A percentile compares a stretch with the other conserved stretches of the same genome.
phyloP scores from a whole-genome alignment of 2,888 invertebrate genomes.

The Drosophila hawaiiensis region DNA sequence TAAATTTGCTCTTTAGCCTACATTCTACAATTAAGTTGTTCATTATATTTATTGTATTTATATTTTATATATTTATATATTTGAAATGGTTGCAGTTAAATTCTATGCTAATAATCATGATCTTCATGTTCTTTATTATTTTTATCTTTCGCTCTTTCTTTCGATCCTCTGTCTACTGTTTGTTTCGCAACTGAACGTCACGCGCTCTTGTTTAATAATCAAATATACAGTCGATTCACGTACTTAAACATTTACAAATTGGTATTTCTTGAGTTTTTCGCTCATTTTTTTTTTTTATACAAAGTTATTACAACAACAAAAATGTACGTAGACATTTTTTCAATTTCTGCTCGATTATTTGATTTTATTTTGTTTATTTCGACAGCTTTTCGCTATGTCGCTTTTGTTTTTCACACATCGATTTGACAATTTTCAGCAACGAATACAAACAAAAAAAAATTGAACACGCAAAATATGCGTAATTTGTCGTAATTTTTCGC shows the following conservation, averaged over 20 bases:
- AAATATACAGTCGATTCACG: slow-evolving; percentile 54
- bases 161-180: slow-evolving; percentile 7
- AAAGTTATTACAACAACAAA: slow-evolving; percentile 45
- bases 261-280: slow-evolving; percentile 26
- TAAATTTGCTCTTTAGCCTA: slow-evolving; percentile 62
- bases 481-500: slow-evolving; percentile 22
- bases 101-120: slow-evolving; percentile 55
- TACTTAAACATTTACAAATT: slow-evolving; percentile 61
- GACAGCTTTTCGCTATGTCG: slow-evolving; percentile 20
- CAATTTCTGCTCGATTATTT: slow-evolving; percentile 6
- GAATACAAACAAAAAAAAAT: slow-evolving; percentile 19
- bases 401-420: slow-evolving; percentile 16
- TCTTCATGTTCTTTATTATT: slow-evolving; percentile 8
- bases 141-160: background rate
- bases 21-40: slow-evolving; percentile 67
- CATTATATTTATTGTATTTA: slow-evolving; percentile 38
- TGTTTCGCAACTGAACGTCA: slow-evolving; percentile 48
- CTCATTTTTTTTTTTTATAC: slow-evolving; percentile 28
- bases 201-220: slow-evolving; percentile 40
- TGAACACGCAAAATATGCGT: slow-evolving; percentile 16
- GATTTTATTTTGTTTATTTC: background rate
- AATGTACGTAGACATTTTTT: slow-evolving; percentile 26
- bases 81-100: slow-evolving; percentile 68
- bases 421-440: slow-evolving; percentile 25
- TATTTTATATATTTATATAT: slow-evolving; percentile 47